phyloP scores from a whole-genome alignment of 2,797 vertebrate species.

The Premnoplex brunnescens region DNA sequence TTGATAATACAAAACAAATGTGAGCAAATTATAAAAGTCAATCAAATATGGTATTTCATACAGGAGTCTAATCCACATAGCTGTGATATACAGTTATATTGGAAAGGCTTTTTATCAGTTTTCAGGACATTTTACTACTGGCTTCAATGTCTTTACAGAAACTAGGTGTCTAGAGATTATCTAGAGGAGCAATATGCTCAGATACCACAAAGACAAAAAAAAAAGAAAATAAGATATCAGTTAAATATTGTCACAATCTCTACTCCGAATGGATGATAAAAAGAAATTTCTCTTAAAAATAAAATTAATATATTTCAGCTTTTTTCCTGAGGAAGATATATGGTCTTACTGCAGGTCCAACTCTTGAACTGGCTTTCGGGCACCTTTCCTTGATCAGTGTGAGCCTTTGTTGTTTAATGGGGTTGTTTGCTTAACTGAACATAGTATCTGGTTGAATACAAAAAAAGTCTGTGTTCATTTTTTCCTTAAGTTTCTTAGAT shows the following conservation, averaged over 20 bases:
- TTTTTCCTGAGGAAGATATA: not conserved
- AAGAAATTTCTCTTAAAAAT: not conserved
- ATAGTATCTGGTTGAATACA: not conserved
- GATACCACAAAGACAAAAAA: not conserved
- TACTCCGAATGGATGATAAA: not conserved
- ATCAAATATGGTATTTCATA: not conserved
- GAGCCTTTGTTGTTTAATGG: not conserved
- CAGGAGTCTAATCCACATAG: not conserved
- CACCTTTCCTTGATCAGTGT: not conserved
- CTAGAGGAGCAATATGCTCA: not conserved
- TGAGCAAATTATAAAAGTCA: not conserved
- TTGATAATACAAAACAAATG: not conserved
- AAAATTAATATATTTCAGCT: not conserved
- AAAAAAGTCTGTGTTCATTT: not conserved
- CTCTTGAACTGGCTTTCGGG: not conserved
- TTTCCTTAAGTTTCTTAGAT: not conserved
- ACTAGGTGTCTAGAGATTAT: not conserved
- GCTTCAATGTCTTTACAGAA: not conserved
- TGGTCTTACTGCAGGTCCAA: not conserved
- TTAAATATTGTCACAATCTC: not conserved
- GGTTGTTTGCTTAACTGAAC: not conserved
- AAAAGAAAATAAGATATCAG: not conserved
- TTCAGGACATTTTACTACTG: not conserved
- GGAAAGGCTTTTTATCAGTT: fast-evolving
- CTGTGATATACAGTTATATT: not conserved